Percentiles rank a stretch among this genome's conserved stretches.
These are phyloP conservation scores for Heliothis subflexa DNA, from an alignment of 1,140 invertebrate genomes.

Conservation along the genomic window DNA sequence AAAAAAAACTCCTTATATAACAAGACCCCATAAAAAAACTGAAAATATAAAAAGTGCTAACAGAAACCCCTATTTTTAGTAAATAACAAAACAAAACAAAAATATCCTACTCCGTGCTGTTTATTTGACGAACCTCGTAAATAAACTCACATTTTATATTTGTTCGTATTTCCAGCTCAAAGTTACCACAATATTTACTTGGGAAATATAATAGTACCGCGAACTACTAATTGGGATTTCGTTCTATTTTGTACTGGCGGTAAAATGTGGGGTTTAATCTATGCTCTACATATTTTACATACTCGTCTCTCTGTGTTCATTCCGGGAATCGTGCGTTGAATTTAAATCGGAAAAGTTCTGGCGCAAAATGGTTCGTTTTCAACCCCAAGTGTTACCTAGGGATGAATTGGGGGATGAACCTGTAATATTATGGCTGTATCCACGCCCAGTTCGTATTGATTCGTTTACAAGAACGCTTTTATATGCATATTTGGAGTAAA, in stretches of 20 bases:
- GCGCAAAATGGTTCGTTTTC: conserved; percentile 4
- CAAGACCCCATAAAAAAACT: no score
- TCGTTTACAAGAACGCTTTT: background rate
- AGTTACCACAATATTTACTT: background rate
- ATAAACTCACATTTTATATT: background rate
- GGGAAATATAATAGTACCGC: background rate
- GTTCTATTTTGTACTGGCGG: background rate
- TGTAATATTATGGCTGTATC: conserved; percentile 16
- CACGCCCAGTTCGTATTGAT: conserved; percentile 2
- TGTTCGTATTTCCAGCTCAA: background rate
- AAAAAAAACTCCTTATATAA: no score
- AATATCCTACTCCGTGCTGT: background rate
- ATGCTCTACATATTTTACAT: conserved; percentile 3
- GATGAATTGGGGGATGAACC: background rate
- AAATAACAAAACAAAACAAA: background rate
- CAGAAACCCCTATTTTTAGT: background rate
- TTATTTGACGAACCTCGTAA: background rate
- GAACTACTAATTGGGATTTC: background rate
- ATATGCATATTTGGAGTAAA: background rate
- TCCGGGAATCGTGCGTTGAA: background rate
- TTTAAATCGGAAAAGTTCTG: conserved; percentile 28
- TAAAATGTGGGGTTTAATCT: conserved; percentile 5
- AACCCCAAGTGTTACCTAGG: conserved; percentile 1
- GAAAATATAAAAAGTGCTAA: no score
- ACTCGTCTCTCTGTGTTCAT: background rate